Evolutionary conservation across 2,797 vertebrate species (phyloP), one percentile per base, ranked within the genome.

Genomic region (Moxostoma hubbsi): DNA sequence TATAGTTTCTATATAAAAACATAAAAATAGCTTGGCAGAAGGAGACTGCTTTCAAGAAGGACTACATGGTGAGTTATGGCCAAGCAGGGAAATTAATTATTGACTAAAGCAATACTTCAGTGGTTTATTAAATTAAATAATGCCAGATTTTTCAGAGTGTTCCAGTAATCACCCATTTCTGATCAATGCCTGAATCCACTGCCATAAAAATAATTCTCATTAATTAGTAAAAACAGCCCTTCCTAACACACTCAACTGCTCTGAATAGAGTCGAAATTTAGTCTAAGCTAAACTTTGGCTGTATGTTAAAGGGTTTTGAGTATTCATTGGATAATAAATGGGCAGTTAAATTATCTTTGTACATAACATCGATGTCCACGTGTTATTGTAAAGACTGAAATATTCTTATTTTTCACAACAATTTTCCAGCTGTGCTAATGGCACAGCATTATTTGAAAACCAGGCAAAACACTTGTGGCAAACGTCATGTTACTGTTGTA

Each of bases 111-210:
- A 79, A 83, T 75, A 82, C 80, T 83, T 87, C 83, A 84, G 62
- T 83, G 83, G 61, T 80, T 86, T 81, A 85, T 84, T 87, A 85
- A 87, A 86, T 88, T 81, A 82, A 85, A 84, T 71, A 76, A 73
- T 78, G 74, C 67, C 70, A 71, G 66, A 70, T 73, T 64, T 84
- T 88, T 78, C 64, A 66, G 77, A 81, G 66, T 65, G 10, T 82
- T 87, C 76, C 58, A 75, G 85, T 81, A 79, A 85, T 85, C 82
- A 76, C 51, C 16, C 8, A 9, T 71, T 81, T 72, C 78, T 81
- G 77, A 86, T 86, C 82, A 81, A 81, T 84, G 79, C 78, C 77
- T 81, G 67, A 80, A 86, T 72, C 76, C 82, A 73, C 79, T 80
- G 73, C 79, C 67, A 82, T 86, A 85, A 81, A 81, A 84, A 87